phyloP scores from a whole-genome alignment of 2,113 vertebrate species.

The Meriones unguiculatus region DNA sequence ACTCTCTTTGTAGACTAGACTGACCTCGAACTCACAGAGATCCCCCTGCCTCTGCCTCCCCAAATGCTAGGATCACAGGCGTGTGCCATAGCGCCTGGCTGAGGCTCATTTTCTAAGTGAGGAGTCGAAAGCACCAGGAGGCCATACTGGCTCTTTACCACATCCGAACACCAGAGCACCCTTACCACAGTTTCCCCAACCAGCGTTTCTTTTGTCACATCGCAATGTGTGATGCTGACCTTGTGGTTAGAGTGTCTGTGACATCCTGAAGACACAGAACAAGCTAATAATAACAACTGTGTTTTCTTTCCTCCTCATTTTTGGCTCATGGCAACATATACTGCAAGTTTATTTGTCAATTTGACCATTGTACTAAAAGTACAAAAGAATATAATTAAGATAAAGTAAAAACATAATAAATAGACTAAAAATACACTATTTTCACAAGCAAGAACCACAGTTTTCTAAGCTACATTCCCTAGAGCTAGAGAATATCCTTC shows the following conservation, averaged over 20 bases:
- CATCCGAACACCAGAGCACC: not conserved
- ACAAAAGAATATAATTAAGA: slow-evolving; percentile 85
- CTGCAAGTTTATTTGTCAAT: slow-evolving; percentile 73
- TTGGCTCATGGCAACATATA: slow-evolving; percentile 51
- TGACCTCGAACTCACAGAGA: too few relatives aligned
- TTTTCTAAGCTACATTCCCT: slow-evolving; percentile 86
- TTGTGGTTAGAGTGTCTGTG: not conserved
- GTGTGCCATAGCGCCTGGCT: too few relatives aligned
- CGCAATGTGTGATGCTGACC: slow-evolving; percentile 14
- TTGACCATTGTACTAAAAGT: slow-evolving; percentile 77
- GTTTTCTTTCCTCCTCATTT: slow-evolving; percentile 16
- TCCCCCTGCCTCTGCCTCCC: too few relatives aligned
- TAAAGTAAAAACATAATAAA: slow-evolving; percentile 84
- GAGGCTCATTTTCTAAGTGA: slow-evolving; percentile 1
- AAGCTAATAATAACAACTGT: slow-evolving; percentile 64
- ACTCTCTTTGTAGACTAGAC: too few relatives aligned
- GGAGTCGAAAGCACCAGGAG: slow-evolving; percentile 21
- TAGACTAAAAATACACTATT: slow-evolving; percentile 83
- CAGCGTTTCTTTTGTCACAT: not conserved
- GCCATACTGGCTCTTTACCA: not conserved
- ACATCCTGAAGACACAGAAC: slow-evolving; percentile 53
- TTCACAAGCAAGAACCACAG: slow-evolving; percentile 82
- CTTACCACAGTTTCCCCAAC: not conserved
- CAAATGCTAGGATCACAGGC: too few relatives aligned
- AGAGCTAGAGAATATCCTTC: slow-evolving; percentile 85